Evolutionary conservation across 2,888 invertebrate genomes (phyloP).

Genomic region (Fragum whitleyi): DNA sequence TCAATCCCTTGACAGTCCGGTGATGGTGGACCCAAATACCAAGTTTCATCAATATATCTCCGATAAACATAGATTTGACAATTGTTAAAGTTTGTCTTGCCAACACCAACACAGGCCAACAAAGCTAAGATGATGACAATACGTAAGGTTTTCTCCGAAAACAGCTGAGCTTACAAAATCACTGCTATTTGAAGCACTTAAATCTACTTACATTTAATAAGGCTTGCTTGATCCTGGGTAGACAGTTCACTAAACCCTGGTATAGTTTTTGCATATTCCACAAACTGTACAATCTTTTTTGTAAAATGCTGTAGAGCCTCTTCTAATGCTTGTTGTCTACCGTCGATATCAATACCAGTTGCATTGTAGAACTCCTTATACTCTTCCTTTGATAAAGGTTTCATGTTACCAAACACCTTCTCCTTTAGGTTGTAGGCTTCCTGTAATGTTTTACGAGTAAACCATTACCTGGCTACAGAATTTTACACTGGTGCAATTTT

Average conservation of each 20-base stretch:
- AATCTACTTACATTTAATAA: constrained; percentile 81
- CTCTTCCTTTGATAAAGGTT: constrained; percentile 76
- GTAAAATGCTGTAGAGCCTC: constrained; percentile 77
- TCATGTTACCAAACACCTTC: constrained; percentile 80
- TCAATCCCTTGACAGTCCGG: too few relatives aligned
- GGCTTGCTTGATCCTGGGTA: constrained; percentile 79
- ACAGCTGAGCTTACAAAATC: too few relatives aligned
- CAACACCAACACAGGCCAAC: too few relatives aligned
- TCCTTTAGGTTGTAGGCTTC: constrained; percentile 55
- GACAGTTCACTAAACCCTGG: constrained; percentile 80
- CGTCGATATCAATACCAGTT: constrained; percentile 83
- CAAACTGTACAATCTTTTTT: constrained; percentile 75
- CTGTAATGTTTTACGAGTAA: constrained; percentile 32
- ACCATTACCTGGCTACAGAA: too few relatives aligned
- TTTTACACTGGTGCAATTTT: too few relatives aligned
- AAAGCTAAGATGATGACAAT: too few relatives aligned
- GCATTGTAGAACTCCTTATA: constrained; percentile 79
- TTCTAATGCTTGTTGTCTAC: constrained; percentile 75
- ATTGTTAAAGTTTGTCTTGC: too few relatives aligned
- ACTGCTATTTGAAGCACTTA: too few relatives aligned
- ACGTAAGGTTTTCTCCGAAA: too few relatives aligned
- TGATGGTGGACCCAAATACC: too few relatives aligned
- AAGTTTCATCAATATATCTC: too few relatives aligned
- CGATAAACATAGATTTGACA: too few relatives aligned
- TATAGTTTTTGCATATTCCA: constrained; percentile 80